Conservation (phyloP, 2,113 vertebrate species). For the Rhinoderma darwinii region DNA sequence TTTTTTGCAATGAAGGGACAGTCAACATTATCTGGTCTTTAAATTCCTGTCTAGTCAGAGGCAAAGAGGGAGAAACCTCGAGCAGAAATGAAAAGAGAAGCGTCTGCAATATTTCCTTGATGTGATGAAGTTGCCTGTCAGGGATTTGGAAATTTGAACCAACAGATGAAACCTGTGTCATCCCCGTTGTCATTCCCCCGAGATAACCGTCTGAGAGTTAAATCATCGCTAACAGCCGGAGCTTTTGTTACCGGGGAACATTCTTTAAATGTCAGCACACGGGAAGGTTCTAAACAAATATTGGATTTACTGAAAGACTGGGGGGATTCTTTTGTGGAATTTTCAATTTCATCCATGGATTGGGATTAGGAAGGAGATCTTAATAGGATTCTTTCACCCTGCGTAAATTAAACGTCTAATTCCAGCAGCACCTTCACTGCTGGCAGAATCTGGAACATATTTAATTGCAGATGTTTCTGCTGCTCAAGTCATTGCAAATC, state of each 20-base stretch:
- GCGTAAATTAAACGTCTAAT: conserved; percentile 7
- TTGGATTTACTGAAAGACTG: conserved; percentile 70
- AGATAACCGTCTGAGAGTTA: conserved; percentile 67
- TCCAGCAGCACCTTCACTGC: background rate
- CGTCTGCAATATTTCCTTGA: conserved; percentile 76
- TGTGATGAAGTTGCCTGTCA: conserved; percentile 86
- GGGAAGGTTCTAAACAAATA: conserved; percentile 71
- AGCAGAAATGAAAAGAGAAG: conserved; percentile 65
- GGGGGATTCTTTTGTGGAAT: conserved; percentile 58
- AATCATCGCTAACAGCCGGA: conserved; percentile 70
- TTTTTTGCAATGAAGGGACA: conserved; percentile 58
- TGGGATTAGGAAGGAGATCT: conserved; percentile 18
- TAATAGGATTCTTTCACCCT: conserved; percentile 32
- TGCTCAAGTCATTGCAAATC: background rate
- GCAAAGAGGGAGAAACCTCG: conserved; percentile 63
- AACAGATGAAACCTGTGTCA: conserved; percentile 74
- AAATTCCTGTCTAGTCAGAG: conserved; percentile 64
- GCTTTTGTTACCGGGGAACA: conserved; percentile 72
- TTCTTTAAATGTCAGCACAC: conserved; percentile 75
- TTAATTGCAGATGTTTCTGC: conserved; percentile 24
- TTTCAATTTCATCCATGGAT: conserved; percentile 51
- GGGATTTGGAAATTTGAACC: conserved; percentile 80
- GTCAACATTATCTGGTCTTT: conserved; percentile 65
- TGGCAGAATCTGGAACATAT: conserved; percentile 1
- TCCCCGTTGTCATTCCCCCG: conserved; percentile 70